Base-by-base conservation (phyloP, 1,140 invertebrate genomes). In the Lethocerus indicus region DNA sequence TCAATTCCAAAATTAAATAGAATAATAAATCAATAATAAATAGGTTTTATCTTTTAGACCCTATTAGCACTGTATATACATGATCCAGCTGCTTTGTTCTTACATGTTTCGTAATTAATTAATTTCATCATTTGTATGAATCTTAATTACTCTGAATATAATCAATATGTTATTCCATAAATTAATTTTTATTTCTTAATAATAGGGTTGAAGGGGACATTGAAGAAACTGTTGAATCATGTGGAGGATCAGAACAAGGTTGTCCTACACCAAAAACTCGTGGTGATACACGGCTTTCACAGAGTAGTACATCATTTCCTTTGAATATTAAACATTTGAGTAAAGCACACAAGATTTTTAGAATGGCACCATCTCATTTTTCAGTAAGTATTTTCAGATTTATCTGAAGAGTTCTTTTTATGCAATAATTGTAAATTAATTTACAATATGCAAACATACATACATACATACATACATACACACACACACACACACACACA, bases 191-290 rank as follows among this genome's bases (percentile, higher is more conserved):
- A 26, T 49, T 41, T 39, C 2, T 26, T 26, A 28, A 6, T 47
- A 9, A 7, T 16, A 53, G 51, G 24, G 16, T 53, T 29, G 47
- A 48, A 16, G 46, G 50, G 16, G 26, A 45, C 13, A 41, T 25
- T 14, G 51, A 53, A 18, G 51, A 53, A 23, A 41, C 25, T 2
- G 45, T 49, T 7, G 36, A 37, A n/a, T 32, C 25, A 7, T 53
- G 51, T 18, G 45, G 51, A 1, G 47, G 41, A 6, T 23, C 21
- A 2, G 35, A 36, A 9, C 20, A 47, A 6, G 45, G 46, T 25
- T 53, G 51, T 23, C 14, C 27, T n/a, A 25, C 45, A 18, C 6
- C 25, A 21, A 36, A 41, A 14, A 6, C 50, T 25, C n/a, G 25
- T 14, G n/a, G 18, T 23, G 29, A 48, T 18, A 49, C 16, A 14